A percentile compares a stretch with the other conserved stretches of the same genome.
Conservation (phyloP, 2,113 vertebrate genomes). For the Antennarius striatus region DNA sequence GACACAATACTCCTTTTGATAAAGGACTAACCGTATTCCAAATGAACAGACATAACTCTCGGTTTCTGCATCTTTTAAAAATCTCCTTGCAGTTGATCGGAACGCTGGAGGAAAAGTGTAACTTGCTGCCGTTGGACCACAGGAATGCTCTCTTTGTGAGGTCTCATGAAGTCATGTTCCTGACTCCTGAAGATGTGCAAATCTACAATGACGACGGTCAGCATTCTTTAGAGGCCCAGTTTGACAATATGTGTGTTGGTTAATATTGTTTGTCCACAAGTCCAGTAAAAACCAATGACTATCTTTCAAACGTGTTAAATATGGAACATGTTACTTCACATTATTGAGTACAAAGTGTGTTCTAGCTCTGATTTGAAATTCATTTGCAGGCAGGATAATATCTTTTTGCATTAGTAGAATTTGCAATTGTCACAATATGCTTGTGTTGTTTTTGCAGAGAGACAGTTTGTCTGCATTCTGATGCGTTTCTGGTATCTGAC, state of each 20-base stretch:
- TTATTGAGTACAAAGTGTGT: no score
- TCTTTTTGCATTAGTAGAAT: no score
- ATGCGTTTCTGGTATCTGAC: conserved; percentile 97
- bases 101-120: conserved; percentile 87
- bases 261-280: background rate
- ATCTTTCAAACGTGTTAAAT: no score
- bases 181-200: conserved; percentile 84
- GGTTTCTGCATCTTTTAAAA: background rate
- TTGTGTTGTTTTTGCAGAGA: conserved; percentile 75
- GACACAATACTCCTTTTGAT: no score
- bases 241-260: background rate
- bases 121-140: conserved; percentile 80
- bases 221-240: background rate
- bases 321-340: no score
- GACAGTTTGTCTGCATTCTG: conserved; percentile 93
- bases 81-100: conserved; percentile 79
- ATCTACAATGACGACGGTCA: conserved; percentile 91
- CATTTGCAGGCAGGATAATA: no score
- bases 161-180: conserved; percentile 87
- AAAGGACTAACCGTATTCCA: no score
- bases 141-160: conserved; percentile 88
- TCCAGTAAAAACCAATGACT: background rate
- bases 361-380: no score
- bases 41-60: no score
- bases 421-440: background rate